phyloP scores from a whole-genome alignment of 2,888 invertebrate genomes.

The Drosophila nigricruria region DNA sequence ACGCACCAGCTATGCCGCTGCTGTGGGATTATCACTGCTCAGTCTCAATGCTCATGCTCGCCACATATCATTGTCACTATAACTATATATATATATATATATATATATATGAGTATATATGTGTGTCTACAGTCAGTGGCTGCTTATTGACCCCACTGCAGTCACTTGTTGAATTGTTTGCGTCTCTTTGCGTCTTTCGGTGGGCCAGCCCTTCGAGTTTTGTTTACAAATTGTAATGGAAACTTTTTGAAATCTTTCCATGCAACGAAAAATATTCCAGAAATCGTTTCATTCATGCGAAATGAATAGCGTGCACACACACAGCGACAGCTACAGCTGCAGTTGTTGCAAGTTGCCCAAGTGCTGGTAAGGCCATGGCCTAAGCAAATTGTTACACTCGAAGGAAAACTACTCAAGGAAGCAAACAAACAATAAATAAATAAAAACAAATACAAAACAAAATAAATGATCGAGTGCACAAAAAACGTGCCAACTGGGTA shows the following conservation, averaged over 20 bases:
- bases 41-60: slow-evolving; percentile 39
- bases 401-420: slow-evolving; percentile 33
- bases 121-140: slow-evolving; percentile 12
- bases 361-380: slow-evolving; percentile 34
- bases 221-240: slow-evolving; percentile 74
- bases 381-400: slow-evolving; percentile 47
- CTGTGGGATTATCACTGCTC: slow-evolving; percentile 43
- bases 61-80: slow-evolving; percentile 40
- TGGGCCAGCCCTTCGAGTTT: slow-evolving; percentile 39
- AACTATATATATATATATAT: background rate
- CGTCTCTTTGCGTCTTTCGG: slow-evolving; percentile 15
- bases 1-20: background rate
- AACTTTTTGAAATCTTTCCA: slow-evolving; percentile 74
- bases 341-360: slow-evolving; percentile 31
- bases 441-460: slow-evolving; percentile 16
- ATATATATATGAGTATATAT: background rate
- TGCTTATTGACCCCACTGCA: slow-evolving; percentile 62
- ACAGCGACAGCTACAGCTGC: slow-evolving; percentile 1
- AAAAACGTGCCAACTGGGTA: slow-evolving; percentile 73
- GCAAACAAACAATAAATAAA: slow-evolving; percentile 16
- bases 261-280: slow-evolving; percentile 56
- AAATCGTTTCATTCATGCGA: slow-evolving; percentile 54
- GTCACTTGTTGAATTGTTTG: slow-evolving; percentile 62
- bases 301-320: slow-evolving; percentile 38
- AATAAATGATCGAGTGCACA: slow-evolving; percentile 18